phyloP scores from a whole-genome alignment of 2,888 invertebrate genomes.

The Ptychoptera albimana region DNA sequence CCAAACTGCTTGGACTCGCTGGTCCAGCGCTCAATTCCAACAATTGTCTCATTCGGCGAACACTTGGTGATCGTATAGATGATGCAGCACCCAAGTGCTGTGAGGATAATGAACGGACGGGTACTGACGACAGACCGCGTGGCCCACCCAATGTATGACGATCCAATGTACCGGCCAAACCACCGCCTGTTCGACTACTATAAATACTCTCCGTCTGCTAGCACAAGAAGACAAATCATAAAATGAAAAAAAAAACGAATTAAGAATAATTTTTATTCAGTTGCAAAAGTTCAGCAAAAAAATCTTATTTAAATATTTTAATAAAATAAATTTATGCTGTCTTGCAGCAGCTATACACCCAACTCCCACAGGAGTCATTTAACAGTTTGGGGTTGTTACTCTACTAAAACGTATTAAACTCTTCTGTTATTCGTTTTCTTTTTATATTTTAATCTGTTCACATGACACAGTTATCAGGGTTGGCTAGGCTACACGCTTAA shows the following conservation, averaged over 20 bases:
- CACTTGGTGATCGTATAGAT: conserved; percentile 49
- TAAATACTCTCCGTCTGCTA: conserved; percentile 34
- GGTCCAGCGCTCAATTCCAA: conserved; percentile 46
- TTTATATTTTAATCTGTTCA: no score
- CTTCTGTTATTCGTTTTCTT: no score
- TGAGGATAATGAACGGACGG: conserved; percentile 58
- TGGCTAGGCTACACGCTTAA: no score
- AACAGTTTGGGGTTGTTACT: no score
- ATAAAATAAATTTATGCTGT: not conserved
- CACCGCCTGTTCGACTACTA: conserved; percentile 51
- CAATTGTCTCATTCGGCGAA: conserved; percentile 65
- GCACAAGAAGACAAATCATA: not conserved
- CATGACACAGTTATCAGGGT: no score
- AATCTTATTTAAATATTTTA: conserved; percentile 7
- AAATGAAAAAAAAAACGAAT: conserved; percentile 24
- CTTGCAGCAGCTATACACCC: no score
- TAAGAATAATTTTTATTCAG: conserved; percentile 15
- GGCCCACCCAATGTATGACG: conserved; percentile 41
- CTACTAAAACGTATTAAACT: no score
- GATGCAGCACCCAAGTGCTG: conserved; percentile 47
- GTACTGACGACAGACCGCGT: conserved; percentile 42
- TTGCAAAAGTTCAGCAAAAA: not conserved
- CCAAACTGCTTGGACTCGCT: conserved; percentile 19
- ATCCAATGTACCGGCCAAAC: conserved; percentile 50
- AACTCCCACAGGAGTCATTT: no score